phyloP scores from a whole-genome alignment of 2,797 vertebrate genomes.

The Danio aesculapii region DNA sequence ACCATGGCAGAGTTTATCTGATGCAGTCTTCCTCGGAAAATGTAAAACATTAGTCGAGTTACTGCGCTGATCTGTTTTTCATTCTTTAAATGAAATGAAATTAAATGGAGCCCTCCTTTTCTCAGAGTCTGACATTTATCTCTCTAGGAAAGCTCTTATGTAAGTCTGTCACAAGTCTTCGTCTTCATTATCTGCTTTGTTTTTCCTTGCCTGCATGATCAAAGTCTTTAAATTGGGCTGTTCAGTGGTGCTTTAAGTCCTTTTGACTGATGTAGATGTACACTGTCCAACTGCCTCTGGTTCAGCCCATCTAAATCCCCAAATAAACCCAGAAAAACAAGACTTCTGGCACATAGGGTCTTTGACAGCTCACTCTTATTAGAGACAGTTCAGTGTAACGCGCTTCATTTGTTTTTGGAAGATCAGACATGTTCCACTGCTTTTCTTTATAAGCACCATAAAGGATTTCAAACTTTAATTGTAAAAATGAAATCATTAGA shows the following conservation, averaged over 20 bases:
- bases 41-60: not conserved
- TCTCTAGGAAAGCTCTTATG: slow-evolving; percentile 29
- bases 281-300: not conserved
- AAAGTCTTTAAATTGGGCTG: not conserved
- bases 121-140: slow-evolving; percentile 11
- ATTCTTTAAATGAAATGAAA: not conserved
- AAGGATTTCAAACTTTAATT: not conserved
- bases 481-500: not conserved
- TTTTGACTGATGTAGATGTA: slow-evolving; percentile 20
- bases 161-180: slow-evolving; percentile 3
- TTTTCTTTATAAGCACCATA: not conserved
- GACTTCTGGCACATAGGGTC: not conserved
- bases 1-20: not conserved
- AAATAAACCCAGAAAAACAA: not conserved
- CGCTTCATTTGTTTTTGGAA: not conserved
- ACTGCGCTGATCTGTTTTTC: not conserved
- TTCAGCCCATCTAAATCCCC: not conserved
- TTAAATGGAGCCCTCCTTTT: not conserved
- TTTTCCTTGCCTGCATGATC: slow-evolving; percentile 6
- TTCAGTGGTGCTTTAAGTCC: not conserved
- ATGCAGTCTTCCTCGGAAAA: not conserved
- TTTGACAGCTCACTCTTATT: not conserved
- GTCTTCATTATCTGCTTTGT: slow-evolving; percentile 5
- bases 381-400: not conserved
- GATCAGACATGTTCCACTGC: no score